These are phyloP conservation scores for Loriculus beryllinus DNA, from an alignment of 2,797 vertebrate genomes.

Conservation along the genomic window DNA sequence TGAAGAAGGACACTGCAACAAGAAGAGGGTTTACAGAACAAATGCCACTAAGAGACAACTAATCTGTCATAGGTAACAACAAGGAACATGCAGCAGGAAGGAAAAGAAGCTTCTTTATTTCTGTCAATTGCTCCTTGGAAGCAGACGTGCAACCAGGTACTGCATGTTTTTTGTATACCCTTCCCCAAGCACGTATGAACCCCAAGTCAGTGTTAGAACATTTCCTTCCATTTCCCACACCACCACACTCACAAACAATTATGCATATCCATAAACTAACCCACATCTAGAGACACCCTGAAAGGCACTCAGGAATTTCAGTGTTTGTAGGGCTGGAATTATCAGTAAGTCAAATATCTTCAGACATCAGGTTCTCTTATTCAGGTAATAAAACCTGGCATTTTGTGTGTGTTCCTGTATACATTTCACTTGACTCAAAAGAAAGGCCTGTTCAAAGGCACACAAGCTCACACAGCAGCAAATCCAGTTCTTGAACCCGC, in stretches of 20 bases:
- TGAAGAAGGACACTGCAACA: background rate
- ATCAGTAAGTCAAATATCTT: background rate
- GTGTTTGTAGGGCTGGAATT: background rate
- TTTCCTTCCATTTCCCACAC: background rate
- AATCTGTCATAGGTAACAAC: background rate
- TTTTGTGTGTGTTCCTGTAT: rapidly evolving
- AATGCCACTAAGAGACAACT: background rate
- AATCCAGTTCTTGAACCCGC: background rate
- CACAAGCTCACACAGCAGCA: background rate
- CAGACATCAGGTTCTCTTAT: background rate
- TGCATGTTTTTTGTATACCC: background rate
- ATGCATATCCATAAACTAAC: background rate
- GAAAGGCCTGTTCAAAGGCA: background rate
- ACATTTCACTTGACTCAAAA: background rate
- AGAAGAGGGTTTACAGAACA: background rate
- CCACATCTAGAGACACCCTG: background rate
- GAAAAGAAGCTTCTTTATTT: background rate
- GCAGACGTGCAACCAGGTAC: background rate
- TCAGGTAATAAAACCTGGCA: background rate
- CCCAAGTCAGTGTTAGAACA: background rate
- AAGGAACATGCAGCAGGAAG: background rate
- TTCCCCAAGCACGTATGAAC: background rate
- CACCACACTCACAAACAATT: background rate
- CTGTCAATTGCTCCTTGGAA: background rate
- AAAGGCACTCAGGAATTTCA: background rate